Percentiles rank a stretch among this genome's conserved stretches.
Conservation (phyloP, 2,888 invertebrate species). For the Lathronympha strigana region DNA sequence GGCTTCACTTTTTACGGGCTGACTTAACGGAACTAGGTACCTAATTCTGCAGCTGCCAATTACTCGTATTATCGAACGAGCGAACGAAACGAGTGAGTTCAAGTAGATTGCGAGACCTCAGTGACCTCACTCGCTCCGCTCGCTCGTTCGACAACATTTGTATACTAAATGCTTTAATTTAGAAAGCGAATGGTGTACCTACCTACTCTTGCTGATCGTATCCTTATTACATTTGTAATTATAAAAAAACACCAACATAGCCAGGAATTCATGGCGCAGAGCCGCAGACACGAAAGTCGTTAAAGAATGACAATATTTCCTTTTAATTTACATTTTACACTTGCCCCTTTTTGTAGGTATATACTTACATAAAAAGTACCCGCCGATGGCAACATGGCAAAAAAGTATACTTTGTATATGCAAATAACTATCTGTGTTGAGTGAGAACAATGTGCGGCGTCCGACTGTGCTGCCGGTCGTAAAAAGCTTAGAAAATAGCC, state of each 20-base stretch:
- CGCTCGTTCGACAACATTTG: not conserved
- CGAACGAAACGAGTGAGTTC: too few species aligned
- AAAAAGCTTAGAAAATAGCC: slow-evolving; percentile 73
- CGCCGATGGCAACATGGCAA: slow-evolving; percentile 60
- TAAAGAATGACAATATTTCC: slow-evolving; percentile 16
- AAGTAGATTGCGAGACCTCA: too few species aligned
- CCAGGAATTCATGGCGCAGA: not conserved
- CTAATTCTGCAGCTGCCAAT: too few species aligned
- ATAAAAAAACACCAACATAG: not conserved
- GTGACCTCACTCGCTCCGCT: too few species aligned
- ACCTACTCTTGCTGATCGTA: too few species aligned
- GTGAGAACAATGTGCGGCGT: slow-evolving; percentile 61
- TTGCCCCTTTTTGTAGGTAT: slow-evolving; percentile 63
- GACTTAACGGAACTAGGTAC: too few species aligned
- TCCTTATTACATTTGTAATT: not conserved
- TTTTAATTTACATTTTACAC: slow-evolving; percentile 44
- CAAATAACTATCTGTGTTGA: slow-evolving; percentile 68
- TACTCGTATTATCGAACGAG: too few species aligned
- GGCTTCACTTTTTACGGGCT: too few species aligned
- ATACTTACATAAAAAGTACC: slow-evolving; percentile 64
- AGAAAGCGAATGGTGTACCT: not conserved
- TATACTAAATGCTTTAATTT: not conserved
- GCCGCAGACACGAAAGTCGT: not conserved
- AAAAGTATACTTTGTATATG: slow-evolving; percentile 74
- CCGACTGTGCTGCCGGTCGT: slow-evolving; percentile 62